Evolutionary conservation across 2,797 vertebrate genomes (phyloP), one percentile per base, ranked within the genome.

Genomic region (Anniella stebbinsi): DNA sequence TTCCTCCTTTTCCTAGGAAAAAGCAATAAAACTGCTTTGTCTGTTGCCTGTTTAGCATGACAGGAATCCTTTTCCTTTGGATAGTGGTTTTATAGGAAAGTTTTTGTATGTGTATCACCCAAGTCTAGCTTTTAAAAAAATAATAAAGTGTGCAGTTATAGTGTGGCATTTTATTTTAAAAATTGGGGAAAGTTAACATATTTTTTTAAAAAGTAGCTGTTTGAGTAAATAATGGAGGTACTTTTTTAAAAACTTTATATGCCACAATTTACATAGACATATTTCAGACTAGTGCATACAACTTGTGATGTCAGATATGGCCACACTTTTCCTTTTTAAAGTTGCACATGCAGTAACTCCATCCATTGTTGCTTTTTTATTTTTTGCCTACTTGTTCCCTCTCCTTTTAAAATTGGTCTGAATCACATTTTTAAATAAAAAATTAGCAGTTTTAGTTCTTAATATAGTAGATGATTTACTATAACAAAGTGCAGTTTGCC

Each of bases 1-100:
- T 84, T 48, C 83, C 91, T 94, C 89, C 85, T 95, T 77, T 88
- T 94, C 93, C 93, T 95, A 25, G 18, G 92, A 96, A 95, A 96
- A 97, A 97, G 97, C 97, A 97, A 97, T 97, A 97, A 97, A 92
- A 93, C 91, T 96, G 97, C 96, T 96, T 97, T 96, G 92, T 93
- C 93, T 95, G 95, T 94, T 96, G 95, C 95, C 96, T 94, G 5
- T 87, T 89, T 90, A 90, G 93, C 95, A 63, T 11, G 92, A 70
- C 92, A 93, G 88, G 92, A 93, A 88, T 91, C 94, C 94, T 94
- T 89, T 88, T 92, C 91, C 94, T 94, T 93, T 83, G 91, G 92
- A 84, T 87, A 91, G 92, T 54, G 94, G 72, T 96, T 97, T 96
- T 95, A 89, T 94, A 96, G 95, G 94, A 67, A 93, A 93, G 93